Evolutionary conservation across 2,888 invertebrate species (phyloP).

Genomic region (Biston stratarius): DNA sequence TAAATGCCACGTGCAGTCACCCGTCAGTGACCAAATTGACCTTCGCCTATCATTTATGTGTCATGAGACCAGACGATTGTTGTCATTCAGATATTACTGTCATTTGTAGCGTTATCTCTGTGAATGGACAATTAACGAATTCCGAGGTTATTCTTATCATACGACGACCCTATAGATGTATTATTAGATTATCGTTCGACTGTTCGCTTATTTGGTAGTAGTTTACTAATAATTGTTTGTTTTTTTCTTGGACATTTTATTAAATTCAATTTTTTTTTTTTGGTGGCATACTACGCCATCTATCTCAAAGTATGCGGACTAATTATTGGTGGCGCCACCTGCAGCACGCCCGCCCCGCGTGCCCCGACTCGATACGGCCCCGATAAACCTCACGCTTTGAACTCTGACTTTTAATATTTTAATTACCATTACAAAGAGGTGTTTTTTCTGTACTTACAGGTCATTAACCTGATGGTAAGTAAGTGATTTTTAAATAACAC

Average conservation of each 20-base stretch:
- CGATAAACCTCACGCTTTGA: slow-evolving; percentile 1
- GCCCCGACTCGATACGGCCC: slow-evolving; percentile 8
- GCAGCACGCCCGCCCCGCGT: slow-evolving; percentile 4
- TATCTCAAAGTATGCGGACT: not conserved
- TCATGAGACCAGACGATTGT: not conserved
- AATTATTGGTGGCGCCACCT: slow-evolving; percentile 20
- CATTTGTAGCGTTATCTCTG: slow-evolving; percentile 6
- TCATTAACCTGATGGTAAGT: not conserved
- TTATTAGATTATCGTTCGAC: slow-evolving; percentile 8
- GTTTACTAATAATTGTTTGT: no score
- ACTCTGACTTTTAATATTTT: not conserved
- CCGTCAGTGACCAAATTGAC: not conserved
- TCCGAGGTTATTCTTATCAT: not conserved
- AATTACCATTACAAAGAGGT: not conserved
- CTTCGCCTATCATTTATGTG: not conserved
- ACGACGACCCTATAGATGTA: slow-evolving; percentile 3
- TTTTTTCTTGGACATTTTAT: no score
- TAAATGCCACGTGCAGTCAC: not conserved
- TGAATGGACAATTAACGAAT: slow-evolving; percentile 10
- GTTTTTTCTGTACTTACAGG: not conserved
- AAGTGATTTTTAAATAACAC: no score
- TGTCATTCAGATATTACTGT: not conserved
- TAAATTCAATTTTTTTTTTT: no score
- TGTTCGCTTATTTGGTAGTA: no score
- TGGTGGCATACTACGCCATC: slow-evolving; percentile 22